A percentile compares a stretch with the other conserved stretches of the same genome.
These are phyloP conservation scores for Catocala sponsa DNA, from an alignment of 2,888 invertebrate genomes.

Conservation along the genomic window DNA sequence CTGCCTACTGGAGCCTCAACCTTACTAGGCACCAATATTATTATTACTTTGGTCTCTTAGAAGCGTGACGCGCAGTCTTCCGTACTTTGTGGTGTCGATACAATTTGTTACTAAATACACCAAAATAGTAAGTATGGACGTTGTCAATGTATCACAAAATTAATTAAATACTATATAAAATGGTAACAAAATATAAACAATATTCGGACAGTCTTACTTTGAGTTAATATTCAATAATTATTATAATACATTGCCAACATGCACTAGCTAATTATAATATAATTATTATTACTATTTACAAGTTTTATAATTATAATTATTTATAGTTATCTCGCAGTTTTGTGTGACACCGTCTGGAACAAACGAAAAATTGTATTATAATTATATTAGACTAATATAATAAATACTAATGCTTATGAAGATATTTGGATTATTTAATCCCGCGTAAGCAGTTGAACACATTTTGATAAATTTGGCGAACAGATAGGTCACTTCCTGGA, in stretches of 20 bases:
- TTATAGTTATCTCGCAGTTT: constrained; percentile 34
- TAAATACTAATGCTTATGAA: too few species aligned
- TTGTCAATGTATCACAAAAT: constrained; percentile 71
- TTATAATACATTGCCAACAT: constrained; percentile 79
- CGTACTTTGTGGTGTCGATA: constrained; percentile 4
- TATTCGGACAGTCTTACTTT: constrained; percentile 42
- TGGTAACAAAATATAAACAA: constrained; percentile 51
- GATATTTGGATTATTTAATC: too few species aligned
- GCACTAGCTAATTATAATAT: constrained; percentile 47
- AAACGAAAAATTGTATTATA: neutral
- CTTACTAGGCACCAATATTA: too few species aligned
- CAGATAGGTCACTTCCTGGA: too few species aligned
- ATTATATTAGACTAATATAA: too few species aligned
- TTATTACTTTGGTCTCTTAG: too few species aligned
- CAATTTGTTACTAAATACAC: constrained; percentile 35
- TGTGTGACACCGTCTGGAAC: constrained; percentile 36
- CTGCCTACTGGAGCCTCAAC: too few species aligned
- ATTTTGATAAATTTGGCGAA: too few species aligned
- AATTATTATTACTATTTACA: constrained; percentile 43
- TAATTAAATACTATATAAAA: constrained; percentile 40
- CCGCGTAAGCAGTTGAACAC: too few species aligned
- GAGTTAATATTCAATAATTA: constrained; percentile 10
- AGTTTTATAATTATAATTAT: constrained; percentile 23
- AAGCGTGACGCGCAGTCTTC: too few species aligned
- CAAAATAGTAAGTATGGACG: constrained; percentile 58